Conservation (phyloP, 2,797 vertebrate genomes). For the Pangasius mekongensis region DNA sequence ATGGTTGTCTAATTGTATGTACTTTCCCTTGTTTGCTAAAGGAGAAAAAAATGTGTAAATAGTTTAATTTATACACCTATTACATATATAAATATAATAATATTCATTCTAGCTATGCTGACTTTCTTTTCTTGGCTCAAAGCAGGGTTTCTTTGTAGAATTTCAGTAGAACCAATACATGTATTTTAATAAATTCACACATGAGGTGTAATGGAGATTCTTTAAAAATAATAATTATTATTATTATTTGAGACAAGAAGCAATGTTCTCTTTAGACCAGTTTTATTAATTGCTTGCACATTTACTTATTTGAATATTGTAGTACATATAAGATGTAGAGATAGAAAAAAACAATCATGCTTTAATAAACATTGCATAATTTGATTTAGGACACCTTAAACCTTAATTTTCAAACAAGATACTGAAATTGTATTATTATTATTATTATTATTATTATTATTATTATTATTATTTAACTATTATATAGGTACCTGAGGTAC, state of each 20-base stretch:
- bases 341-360: background rate
- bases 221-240: background rate
- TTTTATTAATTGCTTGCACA: background rate
- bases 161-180: background rate
- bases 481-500: background rate
- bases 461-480: background rate
- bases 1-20: conserved; percentile 31
- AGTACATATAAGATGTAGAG: background rate
- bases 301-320: background rate
- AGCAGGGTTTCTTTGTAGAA: background rate
- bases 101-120: conserved; percentile 23
- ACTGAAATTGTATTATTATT: background rate
- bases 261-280: background rate
- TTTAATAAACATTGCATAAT: background rate
- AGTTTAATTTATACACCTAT: conserved; percentile 44
- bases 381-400: background rate
- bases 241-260: background rate
- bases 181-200: background rate
- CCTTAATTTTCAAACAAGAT: background rate
- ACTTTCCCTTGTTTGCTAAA: conserved; percentile 37
- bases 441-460: background rate
- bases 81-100: conserved; percentile 46
- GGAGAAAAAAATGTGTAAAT: conserved; percentile 43
- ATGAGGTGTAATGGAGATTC: background rate
- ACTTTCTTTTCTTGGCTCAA: conserved; percentile 11